phyloP scores from a whole-genome alignment of 1,140 invertebrate species.

The Sitophilus oryzae region DNA sequence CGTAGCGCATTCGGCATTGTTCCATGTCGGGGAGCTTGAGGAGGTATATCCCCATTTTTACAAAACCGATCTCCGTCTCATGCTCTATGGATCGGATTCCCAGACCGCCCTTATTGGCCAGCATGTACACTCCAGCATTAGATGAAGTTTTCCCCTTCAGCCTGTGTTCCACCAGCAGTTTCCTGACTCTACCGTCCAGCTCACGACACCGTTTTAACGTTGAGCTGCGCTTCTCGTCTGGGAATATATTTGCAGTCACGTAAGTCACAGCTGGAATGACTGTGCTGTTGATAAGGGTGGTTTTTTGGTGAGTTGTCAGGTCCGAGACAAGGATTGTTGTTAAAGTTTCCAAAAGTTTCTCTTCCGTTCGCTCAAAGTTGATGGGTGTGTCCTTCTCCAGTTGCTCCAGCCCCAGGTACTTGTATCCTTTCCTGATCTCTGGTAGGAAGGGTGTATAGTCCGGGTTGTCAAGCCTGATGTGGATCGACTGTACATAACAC shows the following conservation, averaged over 20 bases:
- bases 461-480: background rate
- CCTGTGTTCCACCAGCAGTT: slow-evolving; percentile 20
- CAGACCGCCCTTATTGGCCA: slow-evolving; percentile 17
- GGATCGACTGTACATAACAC: slow-evolving; percentile 18
- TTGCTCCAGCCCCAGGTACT: slow-evolving; percentile 27
- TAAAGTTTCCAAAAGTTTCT: slow-evolving; percentile 11
- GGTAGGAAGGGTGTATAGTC: slow-evolving; percentile 18
- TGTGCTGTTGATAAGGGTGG: slow-evolving; percentile 19
- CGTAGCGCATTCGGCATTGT: slow-evolving; percentile 8
- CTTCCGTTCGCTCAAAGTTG: slow-evolving; percentile 14
- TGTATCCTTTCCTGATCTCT: slow-evolving; percentile 24
- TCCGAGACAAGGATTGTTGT: slow-evolving; percentile 22
- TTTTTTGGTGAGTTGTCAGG: slow-evolving; percentile 26
- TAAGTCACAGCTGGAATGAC: slow-evolving; percentile 18
- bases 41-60: slow-evolving; percentile 18
- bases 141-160: slow-evolving; percentile 17
- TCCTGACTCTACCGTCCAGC: slow-evolving; percentile 25
- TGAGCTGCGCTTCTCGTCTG: slow-evolving; percentile 19
- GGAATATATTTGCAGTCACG: slow-evolving; percentile 13
- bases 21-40: slow-evolving; percentile 11
- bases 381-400: slow-evolving; percentile 18
- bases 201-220: slow-evolving; percentile 22
- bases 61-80: slow-evolving; percentile 16
- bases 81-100: slow-evolving; percentile 15
- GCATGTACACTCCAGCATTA: slow-evolving; percentile 20